Percentiles rank a stretch among this genome's conserved stretches.
phyloP scores from a whole-genome alignment of 2,797 vertebrate genomes.

The Cuculus canorus region DNA sequence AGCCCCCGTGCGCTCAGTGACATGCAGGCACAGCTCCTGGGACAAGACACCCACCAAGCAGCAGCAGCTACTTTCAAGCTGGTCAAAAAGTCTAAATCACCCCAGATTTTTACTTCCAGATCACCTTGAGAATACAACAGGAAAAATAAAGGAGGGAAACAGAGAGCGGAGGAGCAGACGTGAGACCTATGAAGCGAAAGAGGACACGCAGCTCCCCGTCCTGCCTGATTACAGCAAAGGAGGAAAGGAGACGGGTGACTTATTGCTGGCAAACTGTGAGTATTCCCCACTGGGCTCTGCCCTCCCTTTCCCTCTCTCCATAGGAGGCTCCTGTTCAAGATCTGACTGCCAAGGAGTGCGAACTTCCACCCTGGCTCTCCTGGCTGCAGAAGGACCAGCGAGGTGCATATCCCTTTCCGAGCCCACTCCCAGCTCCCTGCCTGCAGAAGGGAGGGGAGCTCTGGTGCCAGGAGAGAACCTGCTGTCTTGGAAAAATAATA shows the following conservation, averaged over 20 bases:
- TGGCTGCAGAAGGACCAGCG: not conserved
- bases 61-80: not conserved
- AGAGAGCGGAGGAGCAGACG: rapidly evolving
- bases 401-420: rapidly evolving
- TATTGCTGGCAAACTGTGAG: constrained; percentile 9
- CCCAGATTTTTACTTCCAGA: not conserved
- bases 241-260: rapidly evolving
- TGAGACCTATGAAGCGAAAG: not conserved
- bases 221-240: not conserved
- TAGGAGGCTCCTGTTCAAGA: not conserved
- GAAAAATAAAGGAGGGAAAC: not conserved
- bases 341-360: not conserved
- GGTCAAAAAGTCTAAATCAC: not conserved
- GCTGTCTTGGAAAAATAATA: not conserved
- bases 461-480: not conserved
- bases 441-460: not conserved
- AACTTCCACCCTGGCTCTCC: not conserved
- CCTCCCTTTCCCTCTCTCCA: not conserved
- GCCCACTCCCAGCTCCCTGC: not conserved
- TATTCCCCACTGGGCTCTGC: not conserved
- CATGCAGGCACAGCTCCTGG: not conserved
- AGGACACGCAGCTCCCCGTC: not conserved
- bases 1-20: not conserved
- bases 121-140: not conserved
- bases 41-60: not conserved